These are phyloP conservation scores for Scelioninae gen. 1 DNA, from an alignment of 2,888 invertebrate genomes.

Conservation along the genomic window DNA sequence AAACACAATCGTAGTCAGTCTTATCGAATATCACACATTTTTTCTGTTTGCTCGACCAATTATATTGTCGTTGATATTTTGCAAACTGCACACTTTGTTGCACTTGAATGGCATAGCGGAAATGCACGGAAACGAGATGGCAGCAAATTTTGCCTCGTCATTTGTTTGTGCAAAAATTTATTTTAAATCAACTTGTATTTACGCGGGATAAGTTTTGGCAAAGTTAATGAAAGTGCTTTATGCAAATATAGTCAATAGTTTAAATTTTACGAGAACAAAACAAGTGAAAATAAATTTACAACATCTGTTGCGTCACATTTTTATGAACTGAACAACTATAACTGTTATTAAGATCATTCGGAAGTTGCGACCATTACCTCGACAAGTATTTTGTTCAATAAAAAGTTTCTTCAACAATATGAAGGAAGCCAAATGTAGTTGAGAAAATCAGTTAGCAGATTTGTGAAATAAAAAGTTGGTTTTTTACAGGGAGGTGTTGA, in stretches of 20 bases:
- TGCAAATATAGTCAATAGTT: constrained; percentile 15
- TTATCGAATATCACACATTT: constrained; percentile 45
- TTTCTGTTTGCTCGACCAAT: constrained; percentile 36
- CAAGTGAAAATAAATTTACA: constrained; percentile 33
- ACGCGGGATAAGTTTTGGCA: constrained; percentile 13
- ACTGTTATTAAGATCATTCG: constrained; percentile 37
- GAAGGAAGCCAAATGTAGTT: constrained; percentile 17
- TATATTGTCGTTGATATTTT: constrained; percentile 40
- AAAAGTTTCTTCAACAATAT: constrained; percentile 17
- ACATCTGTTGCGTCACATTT: constrained; percentile 40
- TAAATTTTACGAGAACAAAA: constrained; percentile 18
- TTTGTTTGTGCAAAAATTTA: not conserved
- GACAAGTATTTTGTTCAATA: constrained; percentile 32
- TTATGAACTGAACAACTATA: constrained; percentile 32
- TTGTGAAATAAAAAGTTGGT: not conserved
- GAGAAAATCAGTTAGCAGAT: constrained; percentile 34
- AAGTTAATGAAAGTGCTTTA: constrained; percentile 26
- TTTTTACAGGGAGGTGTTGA: too few species aligned
- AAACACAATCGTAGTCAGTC: constrained; percentile 55
- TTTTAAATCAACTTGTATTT: constrained; percentile 15
- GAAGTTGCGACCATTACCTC: constrained; percentile 18
- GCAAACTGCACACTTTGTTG: constrained; percentile 14
- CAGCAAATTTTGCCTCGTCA: not conserved
- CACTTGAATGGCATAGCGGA: not conserved
- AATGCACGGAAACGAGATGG: not conserved